phyloP scores from a whole-genome alignment of 2,797 vertebrate species.

The Eulemur albifrons region DNA sequence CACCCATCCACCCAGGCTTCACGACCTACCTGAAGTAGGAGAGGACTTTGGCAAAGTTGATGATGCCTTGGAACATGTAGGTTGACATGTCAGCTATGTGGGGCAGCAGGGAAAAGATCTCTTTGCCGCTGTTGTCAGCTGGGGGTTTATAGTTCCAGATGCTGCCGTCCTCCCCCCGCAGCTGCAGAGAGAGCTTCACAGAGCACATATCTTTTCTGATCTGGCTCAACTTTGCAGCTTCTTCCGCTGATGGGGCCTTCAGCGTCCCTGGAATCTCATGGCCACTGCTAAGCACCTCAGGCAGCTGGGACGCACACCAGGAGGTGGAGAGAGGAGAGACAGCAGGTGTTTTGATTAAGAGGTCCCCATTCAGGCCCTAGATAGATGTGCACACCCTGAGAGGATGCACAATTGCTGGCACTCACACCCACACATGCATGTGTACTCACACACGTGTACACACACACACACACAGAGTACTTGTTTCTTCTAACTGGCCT shows the following conservation, averaged over 20 bases:
- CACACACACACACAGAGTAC: too few species aligned
- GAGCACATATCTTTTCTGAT: constrained; percentile 2
- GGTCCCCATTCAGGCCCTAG: background rate
- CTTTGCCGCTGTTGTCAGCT: background rate
- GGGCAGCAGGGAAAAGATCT: constrained; percentile 80
- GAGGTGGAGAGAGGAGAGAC: background rate
- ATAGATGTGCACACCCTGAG: background rate
- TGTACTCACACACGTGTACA: background rate
- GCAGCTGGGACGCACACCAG: constrained; percentile 44
- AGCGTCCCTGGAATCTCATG: background rate
- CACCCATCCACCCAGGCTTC: background rate
- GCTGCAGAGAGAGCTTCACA: constrained; percentile 53
- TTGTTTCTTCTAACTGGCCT: background rate
- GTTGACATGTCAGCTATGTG: constrained; percentile 84
- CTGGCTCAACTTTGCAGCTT: constrained; percentile 36
- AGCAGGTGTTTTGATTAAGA: background rate
- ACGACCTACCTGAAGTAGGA: constrained; percentile 82
- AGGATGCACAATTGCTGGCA: background rate
- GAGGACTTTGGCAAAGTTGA: constrained; percentile 86
- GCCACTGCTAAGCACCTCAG: background rate
- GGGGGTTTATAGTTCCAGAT: constrained; percentile 69
- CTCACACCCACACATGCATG: rapidly evolving
- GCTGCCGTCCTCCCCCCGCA: constrained; percentile 68
- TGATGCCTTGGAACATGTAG: constrained; percentile 85
- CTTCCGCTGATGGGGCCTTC: background rate